Base-by-base conservation (phyloP, 2,113 vertebrate genomes). In the Crocuta crocuta region DNA sequence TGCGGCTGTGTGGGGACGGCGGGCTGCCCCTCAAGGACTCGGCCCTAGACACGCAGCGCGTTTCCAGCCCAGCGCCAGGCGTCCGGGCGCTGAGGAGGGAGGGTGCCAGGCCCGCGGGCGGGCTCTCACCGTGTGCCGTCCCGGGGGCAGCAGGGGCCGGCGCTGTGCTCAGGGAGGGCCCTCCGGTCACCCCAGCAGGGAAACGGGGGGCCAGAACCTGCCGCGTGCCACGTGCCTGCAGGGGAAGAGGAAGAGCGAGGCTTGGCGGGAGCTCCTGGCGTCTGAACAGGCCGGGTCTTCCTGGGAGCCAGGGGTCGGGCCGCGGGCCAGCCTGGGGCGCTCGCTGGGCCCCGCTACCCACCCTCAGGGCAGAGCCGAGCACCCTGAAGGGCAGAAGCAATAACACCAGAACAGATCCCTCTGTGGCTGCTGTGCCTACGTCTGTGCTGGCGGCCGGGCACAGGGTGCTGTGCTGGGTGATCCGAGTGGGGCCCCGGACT, bases 311-410 rank as follows among this genome's bases (percentile, higher is more conserved):
- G 39, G 39, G 39, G 39, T 39, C 39, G 39, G 39, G 39, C 39
- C 4, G 39, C 39, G 39, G 39, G 39, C 43, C 43, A 4, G 73
- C 24, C 43, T 45, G 73, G 73, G 9, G 7, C 1, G 1, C 13
- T 16, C 13, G 1, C 13, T 31, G 12, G 6, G 3, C 12, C 39
- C 7, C 13, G 71, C 39, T 43, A 28, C 3, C 1, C 1, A 26
- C 39, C 71, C 2, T 1, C 13, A 39, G 43, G 2, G 73, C 73
- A 16, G 24, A 76, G 43, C 73, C 6, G 43, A 48, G 26, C 1
- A 26, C 73, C 73, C 73, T 2, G 1, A 12, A 28, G 16, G n/a
- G 43, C 73, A 45, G 15, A 45, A 48, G 12, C 39, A 48, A 31
- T 16, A 26, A 76, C 28, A 76, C 28, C 26, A 7, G 24, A 16